Evolutionary conservation across 2,113 vertebrate genomes (phyloP).

Genomic region (Scolopax mira): DNA sequence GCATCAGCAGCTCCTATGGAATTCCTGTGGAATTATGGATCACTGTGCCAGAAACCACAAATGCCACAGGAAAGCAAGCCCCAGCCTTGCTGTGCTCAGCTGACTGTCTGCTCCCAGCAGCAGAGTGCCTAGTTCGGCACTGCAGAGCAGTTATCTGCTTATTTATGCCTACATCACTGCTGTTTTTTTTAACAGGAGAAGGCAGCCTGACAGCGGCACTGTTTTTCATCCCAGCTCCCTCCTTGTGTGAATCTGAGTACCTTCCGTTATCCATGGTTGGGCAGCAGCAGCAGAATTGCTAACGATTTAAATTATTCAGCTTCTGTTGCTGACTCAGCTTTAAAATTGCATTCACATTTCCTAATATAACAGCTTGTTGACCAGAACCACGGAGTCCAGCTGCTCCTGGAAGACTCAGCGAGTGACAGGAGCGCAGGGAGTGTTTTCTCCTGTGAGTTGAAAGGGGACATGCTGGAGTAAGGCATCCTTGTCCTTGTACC

Average conservation of each 20-base stretch:
- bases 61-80: neutral
- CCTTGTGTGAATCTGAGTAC: neutral
- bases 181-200: neutral
- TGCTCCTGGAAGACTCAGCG: neutral
- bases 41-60: neutral
- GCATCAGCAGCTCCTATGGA: neutral
- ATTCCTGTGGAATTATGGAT: neutral
- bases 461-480: neutral
- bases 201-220: neutral
- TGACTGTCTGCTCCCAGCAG: neutral
- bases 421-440: neutral
- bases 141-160: neutral
- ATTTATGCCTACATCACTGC: neutral
- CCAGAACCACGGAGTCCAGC: neutral
- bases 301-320: conserved; percentile 29
- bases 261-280: neutral
- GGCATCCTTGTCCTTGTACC: neutral
- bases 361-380: neutral
- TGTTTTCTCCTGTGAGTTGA: neutral
- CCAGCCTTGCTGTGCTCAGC: neutral
- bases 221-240: neutral
- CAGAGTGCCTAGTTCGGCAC: neutral
- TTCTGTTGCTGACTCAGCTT: conserved; percentile 23
- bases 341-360: neutral
- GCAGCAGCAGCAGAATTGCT: neutral